These are phyloP conservation scores for Epizoanthus ramosus DNA, from an alignment of 92 coral and sea anemone species.

Conservation along the genomic window DNA sequence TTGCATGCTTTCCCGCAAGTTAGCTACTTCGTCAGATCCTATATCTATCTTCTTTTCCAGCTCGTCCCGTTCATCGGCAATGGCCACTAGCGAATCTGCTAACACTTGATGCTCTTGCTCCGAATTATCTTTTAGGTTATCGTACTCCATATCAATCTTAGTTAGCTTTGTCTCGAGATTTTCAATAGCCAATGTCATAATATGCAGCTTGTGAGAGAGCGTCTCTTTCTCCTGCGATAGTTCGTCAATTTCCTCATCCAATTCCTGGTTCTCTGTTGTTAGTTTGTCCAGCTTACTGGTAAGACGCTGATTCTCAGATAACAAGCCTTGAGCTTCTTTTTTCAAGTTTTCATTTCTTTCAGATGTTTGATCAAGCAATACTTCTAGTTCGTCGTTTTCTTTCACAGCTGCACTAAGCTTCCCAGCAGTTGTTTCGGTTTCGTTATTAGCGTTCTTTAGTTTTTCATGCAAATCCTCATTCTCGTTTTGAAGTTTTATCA, in stretches of 20 bases:
- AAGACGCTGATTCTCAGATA: constrained; percentile 7
- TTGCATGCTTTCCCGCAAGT: constrained; percentile 16
- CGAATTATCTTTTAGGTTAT: constrained; percentile 43
- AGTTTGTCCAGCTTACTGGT: background rate
- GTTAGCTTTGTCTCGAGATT: constrained; percentile 13
- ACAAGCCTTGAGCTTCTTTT: constrained; percentile 10
- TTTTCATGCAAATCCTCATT: constrained; percentile 41
- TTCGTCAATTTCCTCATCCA: constrained; percentile 46
- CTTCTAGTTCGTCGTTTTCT: background rate
- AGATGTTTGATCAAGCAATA: background rate
- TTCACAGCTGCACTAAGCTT: constrained; percentile 8
- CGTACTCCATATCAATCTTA: constrained; percentile 33
- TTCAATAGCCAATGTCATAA: constrained; percentile 50
- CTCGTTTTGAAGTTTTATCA: constrained; percentile 58
- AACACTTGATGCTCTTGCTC: constrained; percentile 29
- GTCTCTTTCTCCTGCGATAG: constrained; percentile 20
- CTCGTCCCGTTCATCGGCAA: constrained; percentile 1
- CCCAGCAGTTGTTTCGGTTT: constrained; percentile 29
- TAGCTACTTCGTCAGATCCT: constrained; percentile 14
- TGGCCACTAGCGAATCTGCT: background rate
- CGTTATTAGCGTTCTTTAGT: constrained; percentile 22
- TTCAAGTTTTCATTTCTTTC: background rate
- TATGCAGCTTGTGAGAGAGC: constrained; percentile 33
- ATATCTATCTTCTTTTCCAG: background rate
- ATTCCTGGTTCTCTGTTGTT: constrained; percentile 8